Evolutionary conservation across 2,888 invertebrate genomes (phyloP), one percentile per base, ranked within the genome.

Genomic region (Steromphala cineraria): DNA sequence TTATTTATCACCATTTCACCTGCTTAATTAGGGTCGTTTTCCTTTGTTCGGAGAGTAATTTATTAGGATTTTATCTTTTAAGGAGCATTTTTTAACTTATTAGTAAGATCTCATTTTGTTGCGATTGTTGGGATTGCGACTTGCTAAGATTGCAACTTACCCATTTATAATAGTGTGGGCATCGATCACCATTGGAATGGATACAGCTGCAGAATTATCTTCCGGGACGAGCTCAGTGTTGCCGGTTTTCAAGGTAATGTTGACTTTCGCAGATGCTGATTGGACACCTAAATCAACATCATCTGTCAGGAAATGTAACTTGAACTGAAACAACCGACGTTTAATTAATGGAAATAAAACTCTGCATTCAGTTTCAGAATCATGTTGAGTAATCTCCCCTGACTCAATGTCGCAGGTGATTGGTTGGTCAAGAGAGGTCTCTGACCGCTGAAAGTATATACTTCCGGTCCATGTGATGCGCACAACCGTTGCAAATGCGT

Each of bases 91-190:
- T n/a, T n/a, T n/a, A n/a, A n/a, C n/a, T n/a, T n/a, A n/a, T n/a
- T n/a, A n/a, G n/a, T n/a, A n/a, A n/a, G n/a, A n/a, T n/a, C n/a
- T n/a, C n/a, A n/a, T n/a, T n/a, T n/a, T n/a, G n/a, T n/a, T n/a
- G n/a, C n/a, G n/a, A n/a, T n/a, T n/a, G n/a, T 46, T 46, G 13
- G 13, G 7, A 46, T 46, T 46, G 4, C 1, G 13, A 1, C 46
- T 46, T 56, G 19, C 19, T n/a, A 24, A 13, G 1, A 55, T 55
- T 17, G 17, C 24, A 8, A 71, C 17, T 17, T 71, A 79, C 79
- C 79, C 67, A 28, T 19, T 79, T 24, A 79, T 71, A 5, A 31
- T 53, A 15, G 67, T 67, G 13, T 67, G 15, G 8, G 79, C 79
- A 19, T 53, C 67, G 15, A 79, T 71, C 52, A 67, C 24, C 13